Evolutionary conservation across 2,113 vertebrate genomes (phyloP), one percentile per base, ranked within the genome.

Genomic region (Rostratula benghalensis): DNA sequence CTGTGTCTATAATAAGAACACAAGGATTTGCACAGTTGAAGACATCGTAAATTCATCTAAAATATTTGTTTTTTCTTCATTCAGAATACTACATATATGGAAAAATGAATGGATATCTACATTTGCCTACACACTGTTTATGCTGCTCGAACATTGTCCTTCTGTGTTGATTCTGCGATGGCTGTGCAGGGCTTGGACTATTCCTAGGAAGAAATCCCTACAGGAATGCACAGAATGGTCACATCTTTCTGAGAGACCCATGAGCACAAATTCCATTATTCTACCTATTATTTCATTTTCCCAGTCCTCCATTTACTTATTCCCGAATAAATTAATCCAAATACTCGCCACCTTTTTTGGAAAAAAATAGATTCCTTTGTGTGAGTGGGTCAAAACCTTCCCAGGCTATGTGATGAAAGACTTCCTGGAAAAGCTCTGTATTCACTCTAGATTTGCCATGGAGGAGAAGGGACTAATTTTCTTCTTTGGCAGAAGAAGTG

Each of bases 1-100:
- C 87, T 92, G 50, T 89, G 73, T 56, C 83, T 86, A 81, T 90
- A 86, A 93, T 82, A 93, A 95, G 76, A 96, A 85, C 69, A 76
- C 23, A 57, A 75, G 48, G 83, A n/a, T 90, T 95, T 87, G 37
- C 56, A 53, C 61, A 82, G 68, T 59, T 94, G 79, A 65, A 61
- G 35, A 59, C 59, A 46, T 51, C 67, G 57, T 76, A 91, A 71
- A 31, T 90, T 94, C 43, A 89, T 82, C 70, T 92, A 92, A 97
- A 96, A 83, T 83, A 43, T 63, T 75, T 35, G 39, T 51, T 51
- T 51, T 95, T 83, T 54, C 89, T 28, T 17, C 43, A 87, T 67
- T 75, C 64, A 54, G 65, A 43, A 20, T 61, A 59, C 13, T 37
- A 68, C 48, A 81, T 39, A 73, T 4, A 56, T 15, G 18, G 11